Evolutionary conservation across 2,797 vertebrate genomes (phyloP), one percentile per base, ranked within the genome.

Genomic region (Catostomus latipinnis): DNA sequence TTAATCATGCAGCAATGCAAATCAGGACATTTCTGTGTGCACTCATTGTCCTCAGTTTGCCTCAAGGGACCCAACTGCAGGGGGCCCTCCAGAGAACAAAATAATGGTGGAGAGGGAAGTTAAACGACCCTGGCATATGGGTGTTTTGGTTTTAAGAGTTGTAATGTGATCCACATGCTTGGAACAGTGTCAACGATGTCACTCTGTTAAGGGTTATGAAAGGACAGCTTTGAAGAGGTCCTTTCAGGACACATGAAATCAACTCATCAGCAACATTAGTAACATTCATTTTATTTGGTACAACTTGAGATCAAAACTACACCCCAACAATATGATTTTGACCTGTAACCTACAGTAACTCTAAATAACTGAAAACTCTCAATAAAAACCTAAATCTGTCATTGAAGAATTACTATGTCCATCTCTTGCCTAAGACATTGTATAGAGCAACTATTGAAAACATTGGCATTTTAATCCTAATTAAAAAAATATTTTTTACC

Each of bases 131-230:
- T 74, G 9, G 12, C 69, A 11, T 10, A 54, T 43, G 78, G 57
- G 74, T 69, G 83, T 83, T 73, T 83, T 84, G 81, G 22, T 87
- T 81, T 69, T 82, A 65, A 68, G 56, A 56, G 12, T 57, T 46
- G 11, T 60, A 61, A 74, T 80, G 60, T 8, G 74, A 52, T 75
- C 76, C 82, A 75, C 86, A 85, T 78, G 77, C 57, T 79, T 10
- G 65, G 67, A 65, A 63, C 34, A 60, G 68, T 76, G 71, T 78
- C 82, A 82, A 9, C 34, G 34, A 68, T 78, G 80, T 74, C 78
- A 12, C 81, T 82, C 54, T 69, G 69, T 71, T 71, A 34, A 13
- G 76, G 86, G 83, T 85, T 75, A 85, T 2, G 0, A 10, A n/a
- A 54, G 82, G 81, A 84, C 76, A 79, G 65, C 16, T 48, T 16